phyloP scores from a whole-genome alignment of 2,113 vertebrate genomes.

The Scomber scombrus region DNA sequence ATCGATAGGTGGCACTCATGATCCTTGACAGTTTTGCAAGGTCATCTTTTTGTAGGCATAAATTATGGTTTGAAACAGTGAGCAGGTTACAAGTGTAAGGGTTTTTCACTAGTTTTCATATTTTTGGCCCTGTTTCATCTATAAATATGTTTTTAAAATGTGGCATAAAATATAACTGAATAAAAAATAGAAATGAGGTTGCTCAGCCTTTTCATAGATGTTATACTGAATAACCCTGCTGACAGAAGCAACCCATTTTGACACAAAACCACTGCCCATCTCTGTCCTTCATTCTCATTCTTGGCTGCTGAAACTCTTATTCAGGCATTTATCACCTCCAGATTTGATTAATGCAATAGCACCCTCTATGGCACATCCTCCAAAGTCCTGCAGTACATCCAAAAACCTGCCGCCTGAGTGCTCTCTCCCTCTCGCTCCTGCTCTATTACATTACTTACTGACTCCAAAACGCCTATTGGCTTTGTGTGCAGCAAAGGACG shows the following conservation, averaged over 20 bases:
- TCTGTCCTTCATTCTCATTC: conserved; percentile 45
- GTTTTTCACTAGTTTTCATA: neutral
- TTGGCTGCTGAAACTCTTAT: conserved; percentile 53
- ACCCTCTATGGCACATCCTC: conserved; percentile 61
- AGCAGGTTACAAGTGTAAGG: neutral
- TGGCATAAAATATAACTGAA: neutral
- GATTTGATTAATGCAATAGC: conserved; percentile 72
- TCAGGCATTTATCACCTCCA: conserved; percentile 52
- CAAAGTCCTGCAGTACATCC: conserved; percentile 37
- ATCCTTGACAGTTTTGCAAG: conserved; percentile 48
- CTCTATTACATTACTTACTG: conserved; percentile 38
- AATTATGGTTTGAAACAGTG: conserved; percentile 8
- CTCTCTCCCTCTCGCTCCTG: conserved; percentile 13
- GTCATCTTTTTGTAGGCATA: conserved; percentile 24
- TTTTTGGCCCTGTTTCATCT: neutral
- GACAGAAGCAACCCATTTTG: conserved; percentile 33
- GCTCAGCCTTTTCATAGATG: conserved; percentile 4
- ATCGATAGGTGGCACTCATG: conserved; percentile 65
- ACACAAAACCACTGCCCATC: neutral
- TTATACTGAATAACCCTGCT: neutral
- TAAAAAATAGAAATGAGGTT: neutral
- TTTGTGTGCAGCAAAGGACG: conserved; percentile 42
- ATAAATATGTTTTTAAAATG: neutral
- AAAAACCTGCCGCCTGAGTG: conserved; percentile 15
- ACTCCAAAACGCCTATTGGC: conserved; percentile 31